These are phyloP conservation scores for Arion vulgaris DNA, from an alignment of 1,140 invertebrate genomes.

Conservation along the genomic window DNA sequence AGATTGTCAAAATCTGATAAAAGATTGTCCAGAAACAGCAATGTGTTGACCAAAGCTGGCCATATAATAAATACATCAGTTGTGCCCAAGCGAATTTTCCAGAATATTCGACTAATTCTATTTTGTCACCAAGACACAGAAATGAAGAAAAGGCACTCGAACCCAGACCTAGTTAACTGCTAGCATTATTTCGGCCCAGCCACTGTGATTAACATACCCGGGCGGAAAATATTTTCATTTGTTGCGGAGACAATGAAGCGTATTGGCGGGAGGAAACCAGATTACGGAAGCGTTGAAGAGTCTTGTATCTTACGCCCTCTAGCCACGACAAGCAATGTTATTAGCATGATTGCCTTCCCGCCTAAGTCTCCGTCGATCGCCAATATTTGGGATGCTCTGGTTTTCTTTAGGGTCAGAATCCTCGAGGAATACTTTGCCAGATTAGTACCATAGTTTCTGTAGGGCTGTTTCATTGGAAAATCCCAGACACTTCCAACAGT, in stretches of 20 bases:
- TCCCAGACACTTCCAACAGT: neutral
- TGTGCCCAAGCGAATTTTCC: slow-evolving; percentile 20
- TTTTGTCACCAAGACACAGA: slow-evolving; percentile 23
- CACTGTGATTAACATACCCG: slow-evolving; percentile 44
- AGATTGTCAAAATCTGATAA: neutral
- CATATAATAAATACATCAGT: neutral
- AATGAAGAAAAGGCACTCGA: slow-evolving; percentile 20
- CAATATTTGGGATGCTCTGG: slow-evolving; percentile 30
- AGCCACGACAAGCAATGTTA: slow-evolving; percentile 28
- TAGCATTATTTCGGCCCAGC: slow-evolving; percentile 5
- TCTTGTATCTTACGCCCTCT: slow-evolving; percentile 1
- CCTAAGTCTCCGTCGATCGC: neutral
- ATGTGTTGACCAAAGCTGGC: neutral
- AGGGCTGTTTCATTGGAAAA: neutral
- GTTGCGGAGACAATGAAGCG: slow-evolving; percentile 42
- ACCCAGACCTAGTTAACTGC: slow-evolving; percentile 1
- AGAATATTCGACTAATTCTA: slow-evolving; percentile 41
- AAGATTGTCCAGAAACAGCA: neutral
- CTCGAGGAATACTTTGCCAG: slow-evolving; percentile 5
- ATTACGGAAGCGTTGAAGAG: slow-evolving; percentile 28
- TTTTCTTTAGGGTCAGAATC: neutral
- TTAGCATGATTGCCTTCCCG: slow-evolving; percentile 30
- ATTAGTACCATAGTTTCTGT: neutral
- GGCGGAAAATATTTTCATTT: slow-evolving; percentile 55
- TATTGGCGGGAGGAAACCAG: slow-evolving; percentile 32